These are phyloP conservation scores for Lycocerus yunnanus DNA, from an alignment of 2,888 invertebrate genomes.

Conservation along the genomic window DNA sequence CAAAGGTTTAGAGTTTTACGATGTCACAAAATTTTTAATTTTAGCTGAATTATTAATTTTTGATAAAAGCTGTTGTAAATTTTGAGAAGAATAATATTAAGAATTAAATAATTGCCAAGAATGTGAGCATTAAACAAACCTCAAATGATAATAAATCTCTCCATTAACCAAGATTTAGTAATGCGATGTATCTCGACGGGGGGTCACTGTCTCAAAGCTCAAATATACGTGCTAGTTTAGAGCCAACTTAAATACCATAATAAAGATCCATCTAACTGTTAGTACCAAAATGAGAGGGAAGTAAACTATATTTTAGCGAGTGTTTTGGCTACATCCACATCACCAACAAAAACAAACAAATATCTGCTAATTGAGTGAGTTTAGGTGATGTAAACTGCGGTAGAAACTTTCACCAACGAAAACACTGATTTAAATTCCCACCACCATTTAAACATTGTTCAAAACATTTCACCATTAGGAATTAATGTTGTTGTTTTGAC, in stretches of 20 bases:
- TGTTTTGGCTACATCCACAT: background rate
- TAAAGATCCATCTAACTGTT: slow-evolving; percentile 36
- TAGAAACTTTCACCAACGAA: slow-evolving; percentile 9
- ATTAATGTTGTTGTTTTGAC: slow-evolving; percentile 40
- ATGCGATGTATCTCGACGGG: slow-evolving; percentile 35
- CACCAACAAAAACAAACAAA: slow-evolving; percentile 34
- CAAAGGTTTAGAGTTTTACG: too few species aligned
- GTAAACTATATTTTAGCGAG: slow-evolving; percentile 1
- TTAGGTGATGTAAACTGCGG: slow-evolving; percentile 22
- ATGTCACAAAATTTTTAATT: too few species aligned
- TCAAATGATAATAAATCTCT: background rate
- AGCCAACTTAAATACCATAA: slow-evolving; percentile 44
- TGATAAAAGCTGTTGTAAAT: background rate
- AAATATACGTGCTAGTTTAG: slow-evolving; percentile 36
- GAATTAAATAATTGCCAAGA: background rate
- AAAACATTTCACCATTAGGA: slow-evolving; percentile 28
- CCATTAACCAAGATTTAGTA: slow-evolving; percentile 8
- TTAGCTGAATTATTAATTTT: background rate
- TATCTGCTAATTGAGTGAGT: slow-evolving; percentile 41
- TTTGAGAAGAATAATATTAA: background rate
- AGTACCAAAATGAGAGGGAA: slow-evolving; percentile 18
- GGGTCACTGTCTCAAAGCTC: slow-evolving; percentile 39
- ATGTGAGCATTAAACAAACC: background rate
- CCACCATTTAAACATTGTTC: slow-evolving; percentile 12
- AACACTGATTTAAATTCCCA: slow-evolving; percentile 13